phyloP scores from a whole-genome alignment of 2,797 vertebrate genomes.

The Lutjanus argentimaculatus region DNA sequence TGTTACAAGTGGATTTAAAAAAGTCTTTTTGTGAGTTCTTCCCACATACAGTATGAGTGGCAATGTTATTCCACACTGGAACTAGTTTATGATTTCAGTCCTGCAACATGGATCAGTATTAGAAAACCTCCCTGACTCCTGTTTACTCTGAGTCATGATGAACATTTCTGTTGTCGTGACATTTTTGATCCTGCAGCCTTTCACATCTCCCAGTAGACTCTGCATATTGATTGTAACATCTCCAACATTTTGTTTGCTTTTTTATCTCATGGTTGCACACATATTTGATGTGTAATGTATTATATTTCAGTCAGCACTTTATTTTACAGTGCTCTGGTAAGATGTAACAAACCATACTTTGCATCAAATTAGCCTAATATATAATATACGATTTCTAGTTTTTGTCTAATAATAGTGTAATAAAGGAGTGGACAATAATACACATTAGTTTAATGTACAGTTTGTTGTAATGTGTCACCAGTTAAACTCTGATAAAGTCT shows the following conservation, averaged over 20 bases:
- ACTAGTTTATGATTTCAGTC: conserved; percentile 31
- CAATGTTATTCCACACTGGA: conserved; percentile 30
- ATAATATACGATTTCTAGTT: too few relatives aligned
- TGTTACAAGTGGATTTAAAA: conserved; percentile 52
- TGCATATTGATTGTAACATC: conserved; percentile 10
- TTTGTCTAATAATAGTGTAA: too few relatives aligned
- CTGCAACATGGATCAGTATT: conserved; percentile 23
- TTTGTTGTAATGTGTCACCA: too few relatives aligned
- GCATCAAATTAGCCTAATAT: too few relatives aligned
- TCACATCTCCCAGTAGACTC: conserved; percentile 11
- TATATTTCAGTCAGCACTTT: too few relatives aligned
- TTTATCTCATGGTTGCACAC: conserved; percentile 15
- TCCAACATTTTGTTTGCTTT: conserved; percentile 18
- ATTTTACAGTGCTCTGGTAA: too few relatives aligned
- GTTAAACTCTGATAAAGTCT: too few relatives aligned
- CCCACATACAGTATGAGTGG: conserved; percentile 55
- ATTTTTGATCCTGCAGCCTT: conserved; percentile 38
- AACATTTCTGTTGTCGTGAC: conserved; percentile 31
- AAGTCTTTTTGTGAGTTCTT: conserved; percentile 46
- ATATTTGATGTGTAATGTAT: conserved; percentile 2
- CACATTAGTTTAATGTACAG: too few relatives aligned
- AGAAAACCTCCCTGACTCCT: conserved; percentile 25
- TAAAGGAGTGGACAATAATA: too few relatives aligned
- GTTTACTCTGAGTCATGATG: conserved; percentile 32
- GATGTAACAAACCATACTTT: too few relatives aligned